Evolutionary conservation across 1,140 invertebrate genomes (phyloP).

Genomic region (Lepidurus arcticus): DNA sequence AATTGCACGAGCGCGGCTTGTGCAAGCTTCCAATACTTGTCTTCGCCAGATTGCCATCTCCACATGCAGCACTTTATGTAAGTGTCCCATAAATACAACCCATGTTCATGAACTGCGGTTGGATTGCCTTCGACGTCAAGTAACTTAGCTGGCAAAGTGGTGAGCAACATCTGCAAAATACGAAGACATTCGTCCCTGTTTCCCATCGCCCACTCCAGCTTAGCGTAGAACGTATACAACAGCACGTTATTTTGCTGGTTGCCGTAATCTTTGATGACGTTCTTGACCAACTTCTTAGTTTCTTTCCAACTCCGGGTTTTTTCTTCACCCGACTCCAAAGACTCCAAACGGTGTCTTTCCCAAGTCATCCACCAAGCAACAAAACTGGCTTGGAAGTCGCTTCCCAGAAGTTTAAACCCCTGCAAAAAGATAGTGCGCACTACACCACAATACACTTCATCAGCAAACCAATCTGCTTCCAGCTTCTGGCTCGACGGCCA

Average conservation of each 20-base stretch:
- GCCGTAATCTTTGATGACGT: constrained; percentile 24
- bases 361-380: constrained; percentile 29
- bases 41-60: background rate
- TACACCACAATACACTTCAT: constrained; percentile 23
- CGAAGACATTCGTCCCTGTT: constrained; percentile 27
- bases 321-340: background rate
- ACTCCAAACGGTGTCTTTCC: background rate
- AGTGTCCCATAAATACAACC: constrained; percentile 24
- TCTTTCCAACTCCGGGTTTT: constrained; percentile 24
- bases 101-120: background rate
- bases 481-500: background rate
- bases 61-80: background rate
- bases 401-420: background rate
- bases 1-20: constrained; percentile 7
- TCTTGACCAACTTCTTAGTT: constrained; percentile 11
- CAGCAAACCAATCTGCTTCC: background rate
- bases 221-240: constrained; percentile 28
- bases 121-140: background rate
- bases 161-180: constrained; percentile 20
- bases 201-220: constrained; percentile 25
- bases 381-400: constrained; percentile 22
- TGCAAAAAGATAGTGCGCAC: constrained; percentile 19
- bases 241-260: constrained; percentile 23
- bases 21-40: constrained; percentile 18
- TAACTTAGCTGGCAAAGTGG: constrained; percentile 10